Evolutionary conservation across 2,888 invertebrate genomes (phyloP), one percentile per base, ranked within the genome.

Genomic region (Gastrophysa polygoni): DNA sequence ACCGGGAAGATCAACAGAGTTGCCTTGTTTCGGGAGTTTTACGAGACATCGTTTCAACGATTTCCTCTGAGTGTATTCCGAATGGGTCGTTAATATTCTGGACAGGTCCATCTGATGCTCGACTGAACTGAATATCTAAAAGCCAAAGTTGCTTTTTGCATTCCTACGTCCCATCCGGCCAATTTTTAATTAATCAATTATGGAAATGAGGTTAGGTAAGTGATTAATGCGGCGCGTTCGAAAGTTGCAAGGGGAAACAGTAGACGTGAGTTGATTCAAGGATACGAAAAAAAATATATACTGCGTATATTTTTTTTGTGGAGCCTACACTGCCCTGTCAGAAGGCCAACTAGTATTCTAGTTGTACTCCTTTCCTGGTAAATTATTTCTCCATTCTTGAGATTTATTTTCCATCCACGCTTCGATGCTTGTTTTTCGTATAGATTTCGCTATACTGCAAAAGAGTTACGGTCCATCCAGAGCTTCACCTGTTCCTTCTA

Each of bases 51-150:
- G 24, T 24, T 24, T 24, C 24, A 38, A 38, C 38, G n/a, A 14
- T 38, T 14, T 38, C 11, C 38, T 38, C 64, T 63, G 64, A 69
- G 67, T n/a, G n/a, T 67, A 69, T 69, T 67, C 63, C 62, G 64
- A 69, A 66, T 69, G 65, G 65, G 55, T 69, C 64, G 63, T 69
- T 69, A 64, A 65, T 65, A 69, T 67, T 69, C 67, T 56, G 20
- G 43, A 21, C 64, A 65, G 65, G 68, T 56, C 61, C 68, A 69
- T 67, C 64, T 68, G 66, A 60, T 64, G 38, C 55, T 56, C 20
- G 48, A 49, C 52, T 58, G 62, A 62, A 38, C 48, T 29, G 63
- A 57, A 57, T 63, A 38, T 60, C 49, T 56, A 47, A 14, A 56
- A 21, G 38, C 56, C 34, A 29, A 21, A 51, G 59, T 56, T 50